These are phyloP conservation scores for Macrocentrus cingulum DNA, from an alignment of 1,140 invertebrate genomes.

Conservation along the genomic window DNA sequence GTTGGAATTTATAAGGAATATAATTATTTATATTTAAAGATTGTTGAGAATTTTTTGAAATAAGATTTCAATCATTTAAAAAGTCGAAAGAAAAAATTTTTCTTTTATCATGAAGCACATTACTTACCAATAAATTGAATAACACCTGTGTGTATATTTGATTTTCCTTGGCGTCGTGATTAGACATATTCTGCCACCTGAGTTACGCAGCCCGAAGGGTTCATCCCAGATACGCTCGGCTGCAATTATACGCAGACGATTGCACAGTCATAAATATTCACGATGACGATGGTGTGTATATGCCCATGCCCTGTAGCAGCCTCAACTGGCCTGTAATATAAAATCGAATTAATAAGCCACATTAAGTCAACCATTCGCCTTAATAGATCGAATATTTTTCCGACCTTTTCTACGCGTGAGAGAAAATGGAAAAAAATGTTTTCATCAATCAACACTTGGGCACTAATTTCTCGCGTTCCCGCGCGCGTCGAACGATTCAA, in stretches of 20 bases:
- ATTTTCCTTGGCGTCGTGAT: constrained; percentile 14
- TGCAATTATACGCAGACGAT: constrained; percentile 19
- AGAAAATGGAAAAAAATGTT: too few relatives aligned
- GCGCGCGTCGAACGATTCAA: constrained; percentile 8
- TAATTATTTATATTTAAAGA: too few relatives aligned
- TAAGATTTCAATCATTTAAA: too few relatives aligned
- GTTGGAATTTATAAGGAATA: too few relatives aligned
- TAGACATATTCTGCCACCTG: constrained; percentile 19
- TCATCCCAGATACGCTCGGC: background rate
- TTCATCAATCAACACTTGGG: background rate
- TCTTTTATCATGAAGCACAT: background rate
- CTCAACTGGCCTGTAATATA: background rate
- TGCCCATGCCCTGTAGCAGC: background rate
- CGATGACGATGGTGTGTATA: background rate
- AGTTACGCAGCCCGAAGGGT: constrained; percentile 15
- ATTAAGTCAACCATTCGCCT: too few relatives aligned
- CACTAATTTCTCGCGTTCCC: background rate
- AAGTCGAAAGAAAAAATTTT: too few relatives aligned
- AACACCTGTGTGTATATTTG: constrained; percentile 6
- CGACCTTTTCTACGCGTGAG: too few relatives aligned
- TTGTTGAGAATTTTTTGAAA: too few relatives aligned
- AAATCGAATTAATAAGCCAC: too few relatives aligned
- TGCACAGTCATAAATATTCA: constrained; percentile 20
- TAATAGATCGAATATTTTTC: background rate
- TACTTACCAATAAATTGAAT: constrained; percentile 22